Conservation (phyloP, 2,797 vertebrate genomes). For the Falco rusticolus region DNA sequence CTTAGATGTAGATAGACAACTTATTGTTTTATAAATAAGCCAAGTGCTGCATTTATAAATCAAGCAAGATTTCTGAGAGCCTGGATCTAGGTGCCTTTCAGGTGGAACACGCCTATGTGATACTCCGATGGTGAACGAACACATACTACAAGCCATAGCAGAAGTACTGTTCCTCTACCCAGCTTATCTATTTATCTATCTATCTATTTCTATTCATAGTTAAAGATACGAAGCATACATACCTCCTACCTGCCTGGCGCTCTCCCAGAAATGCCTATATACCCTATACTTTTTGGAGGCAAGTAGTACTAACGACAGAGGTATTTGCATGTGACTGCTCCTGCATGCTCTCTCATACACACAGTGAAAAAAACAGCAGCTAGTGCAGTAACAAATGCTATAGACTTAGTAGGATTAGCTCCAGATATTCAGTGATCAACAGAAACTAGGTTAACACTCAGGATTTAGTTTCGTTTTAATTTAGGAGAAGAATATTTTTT, state of each 20-base stretch:
- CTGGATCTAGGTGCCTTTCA: neutral
- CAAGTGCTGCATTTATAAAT: neutral
- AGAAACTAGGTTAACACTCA: neutral
- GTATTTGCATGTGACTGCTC: neutral
- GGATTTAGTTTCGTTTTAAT: neutral
- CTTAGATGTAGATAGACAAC: neutral
- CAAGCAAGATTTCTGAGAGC: neutral
- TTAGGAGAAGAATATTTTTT: neutral
- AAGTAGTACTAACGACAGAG: neutral
- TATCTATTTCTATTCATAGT: neutral
- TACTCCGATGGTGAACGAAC: neutral
- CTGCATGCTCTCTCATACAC: neutral
- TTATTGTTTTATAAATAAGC: neutral
- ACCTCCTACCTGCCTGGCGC: neutral
- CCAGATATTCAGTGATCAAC: neutral
- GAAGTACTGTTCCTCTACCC: neutral
- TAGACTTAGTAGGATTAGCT: neutral
- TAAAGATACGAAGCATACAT: neutral
- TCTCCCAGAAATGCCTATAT: neutral
- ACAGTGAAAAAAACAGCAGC: neutral
- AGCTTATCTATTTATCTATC: neutral
- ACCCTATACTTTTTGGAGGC: rapidly evolving
- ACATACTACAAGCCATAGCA: neutral
- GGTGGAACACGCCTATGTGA: rapidly evolving
- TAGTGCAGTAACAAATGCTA: neutral